Percentiles rank a stretch among this genome's conserved stretches.
These are phyloP conservation scores for Chiroxiphia lanceolata DNA, from an alignment of 2,797 vertebrate genomes.

Conservation along the genomic window DNA sequence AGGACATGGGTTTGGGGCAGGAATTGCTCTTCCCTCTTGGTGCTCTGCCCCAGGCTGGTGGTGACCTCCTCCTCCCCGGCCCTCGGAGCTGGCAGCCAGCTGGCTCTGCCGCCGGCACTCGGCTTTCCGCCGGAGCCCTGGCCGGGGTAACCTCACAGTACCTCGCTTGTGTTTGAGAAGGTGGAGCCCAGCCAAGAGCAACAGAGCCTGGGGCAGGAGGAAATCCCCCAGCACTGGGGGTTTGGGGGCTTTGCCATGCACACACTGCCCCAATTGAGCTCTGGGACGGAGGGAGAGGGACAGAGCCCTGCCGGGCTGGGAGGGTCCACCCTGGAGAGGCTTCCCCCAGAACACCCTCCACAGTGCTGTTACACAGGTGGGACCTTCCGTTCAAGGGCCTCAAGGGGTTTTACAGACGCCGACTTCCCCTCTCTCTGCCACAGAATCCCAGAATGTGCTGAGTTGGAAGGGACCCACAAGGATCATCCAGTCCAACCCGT, in stretches of 20 bases:
- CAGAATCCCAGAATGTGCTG: background rate
- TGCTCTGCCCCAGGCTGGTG: background rate
- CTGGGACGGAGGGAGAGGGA: background rate
- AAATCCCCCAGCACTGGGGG: conserved; percentile 40
- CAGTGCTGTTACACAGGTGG: background rate
- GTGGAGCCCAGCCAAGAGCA: conserved; percentile 52
- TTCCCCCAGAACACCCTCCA: background rate
- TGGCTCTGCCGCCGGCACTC: background rate
- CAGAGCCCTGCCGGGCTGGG: background rate
- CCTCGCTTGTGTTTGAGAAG: conserved; percentile 44
- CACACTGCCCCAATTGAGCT: conserved; percentile 51
- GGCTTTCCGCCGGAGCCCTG: background rate
- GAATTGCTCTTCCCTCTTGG: background rate
- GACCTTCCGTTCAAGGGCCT: background rate
- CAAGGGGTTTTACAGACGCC: background rate
- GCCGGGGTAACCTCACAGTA: conserved; percentile 64
- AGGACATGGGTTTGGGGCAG: background rate
- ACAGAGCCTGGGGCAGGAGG: conserved; percentile 52
- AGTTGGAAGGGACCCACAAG: background rate
- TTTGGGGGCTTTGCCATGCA: background rate
- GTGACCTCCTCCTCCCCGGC: conserved; percentile 13
- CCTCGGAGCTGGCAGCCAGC: conserved; percentile 18
- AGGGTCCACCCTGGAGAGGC: accelerated
- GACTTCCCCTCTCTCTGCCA: accelerated
- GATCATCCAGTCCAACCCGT: no score